These are phyloP conservation scores for Nothobranchius furzeri DNA, from an alignment of 2,113 vertebrate species.

Conservation along the genomic window DNA sequence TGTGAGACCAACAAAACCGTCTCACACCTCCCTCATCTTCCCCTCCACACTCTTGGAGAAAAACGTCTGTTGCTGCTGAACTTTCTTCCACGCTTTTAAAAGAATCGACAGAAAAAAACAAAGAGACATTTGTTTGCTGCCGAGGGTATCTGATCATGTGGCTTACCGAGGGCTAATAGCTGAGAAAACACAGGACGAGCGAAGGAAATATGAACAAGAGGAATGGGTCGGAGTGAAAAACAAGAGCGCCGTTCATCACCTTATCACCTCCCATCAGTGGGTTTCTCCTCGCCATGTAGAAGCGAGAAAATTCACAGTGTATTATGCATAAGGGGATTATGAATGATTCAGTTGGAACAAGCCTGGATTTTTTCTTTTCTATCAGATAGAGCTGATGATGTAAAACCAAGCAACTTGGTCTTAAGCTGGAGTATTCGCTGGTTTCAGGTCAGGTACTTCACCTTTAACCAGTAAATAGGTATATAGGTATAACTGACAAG, in stretches of 20 bases:
- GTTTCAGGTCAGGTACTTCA: constrained; percentile 28
- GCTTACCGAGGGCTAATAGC: constrained; percentile 18
- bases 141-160: constrained; percentile 45
- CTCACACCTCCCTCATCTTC: constrained; percentile 35
- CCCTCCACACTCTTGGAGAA: constrained; percentile 1
- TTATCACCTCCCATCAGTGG: constrained; percentile 64
- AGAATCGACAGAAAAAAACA: constrained; percentile 5
- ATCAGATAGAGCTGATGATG: constrained; percentile 35
- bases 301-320: constrained; percentile 45
- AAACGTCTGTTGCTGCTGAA: neutral
- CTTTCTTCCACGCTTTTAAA: neutral
- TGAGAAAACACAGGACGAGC: constrained; percentile 17
- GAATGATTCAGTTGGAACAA: constrained; percentile 50
- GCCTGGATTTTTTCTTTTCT: constrained; percentile 20
- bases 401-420: constrained; percentile 28
- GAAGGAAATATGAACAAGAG: constrained; percentile 18
- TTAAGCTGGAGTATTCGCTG: constrained; percentile 18
- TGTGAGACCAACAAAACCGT: constrained; percentile 33
- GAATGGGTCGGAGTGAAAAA: constrained; percentile 30
- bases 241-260: constrained; percentile 53
- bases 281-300: constrained; percentile 30
- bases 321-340: constrained; percentile 68
- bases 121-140: constrained; percentile 25
- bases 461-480: constrained; percentile 13
- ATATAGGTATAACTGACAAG: constrained; percentile 29